Conservation (phyloP, 1,140 invertebrate genomes). For the Ips nitidus region DNA sequence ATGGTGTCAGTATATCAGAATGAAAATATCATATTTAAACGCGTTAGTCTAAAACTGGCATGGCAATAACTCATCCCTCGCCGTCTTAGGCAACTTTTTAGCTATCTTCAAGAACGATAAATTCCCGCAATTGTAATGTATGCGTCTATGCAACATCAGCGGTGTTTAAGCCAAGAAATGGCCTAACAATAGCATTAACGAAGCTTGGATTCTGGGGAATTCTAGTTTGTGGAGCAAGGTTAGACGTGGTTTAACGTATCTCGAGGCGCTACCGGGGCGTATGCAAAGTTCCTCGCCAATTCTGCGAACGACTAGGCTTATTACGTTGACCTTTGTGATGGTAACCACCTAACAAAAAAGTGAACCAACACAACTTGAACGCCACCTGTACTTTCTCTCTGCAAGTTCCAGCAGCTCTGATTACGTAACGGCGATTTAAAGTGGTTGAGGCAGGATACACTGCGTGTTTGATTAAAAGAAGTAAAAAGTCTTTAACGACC, state of each 20-base stretch:
- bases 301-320: not conserved
- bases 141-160: slow-evolving; percentile 19
- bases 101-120: slow-evolving; percentile 26
- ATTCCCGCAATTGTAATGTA: slow-evolving; percentile 29
- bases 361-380: not conserved
- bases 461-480: too few species aligned
- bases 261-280: slow-evolving; percentile 11
- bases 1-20: not conserved
- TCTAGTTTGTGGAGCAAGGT: slow-evolving; percentile 32
- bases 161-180: slow-evolving; percentile 28
- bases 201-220: slow-evolving; percentile 25
- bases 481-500: too few species aligned
- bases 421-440: too few species aligned
- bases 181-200: slow-evolving; percentile 27
- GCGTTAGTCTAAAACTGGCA: slow-evolving; percentile 1
- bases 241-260: slow-evolving; percentile 6
- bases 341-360: not conserved
- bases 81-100: slow-evolving; percentile 17
- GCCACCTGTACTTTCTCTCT: not conserved
- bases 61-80: slow-evolving; percentile 13
- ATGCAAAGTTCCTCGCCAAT: not conserved
- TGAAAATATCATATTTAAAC: not conserved
- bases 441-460: too few species aligned
- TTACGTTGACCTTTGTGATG: not conserved
- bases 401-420: too few species aligned